phyloP scores from a whole-genome alignment of 2,888 invertebrate genomes.

The Atrina japonica region DNA sequence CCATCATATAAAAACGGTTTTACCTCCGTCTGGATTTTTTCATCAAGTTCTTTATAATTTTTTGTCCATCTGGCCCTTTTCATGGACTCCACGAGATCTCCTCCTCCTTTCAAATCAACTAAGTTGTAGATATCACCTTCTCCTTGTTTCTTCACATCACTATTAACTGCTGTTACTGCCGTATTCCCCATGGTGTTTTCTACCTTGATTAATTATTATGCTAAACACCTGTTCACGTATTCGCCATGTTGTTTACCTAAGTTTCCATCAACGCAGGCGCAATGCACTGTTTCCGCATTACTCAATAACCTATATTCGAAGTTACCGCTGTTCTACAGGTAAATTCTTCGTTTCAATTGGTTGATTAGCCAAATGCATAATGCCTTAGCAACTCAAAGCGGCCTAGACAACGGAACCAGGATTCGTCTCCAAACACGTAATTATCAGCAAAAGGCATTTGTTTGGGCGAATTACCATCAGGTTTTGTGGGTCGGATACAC shows the following conservation, averaged over 20 bases:
- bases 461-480: slow-evolving; percentile 5
- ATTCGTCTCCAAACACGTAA: slow-evolving; percentile 47
- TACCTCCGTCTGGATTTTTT: slow-evolving; percentile 92
- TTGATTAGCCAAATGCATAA: slow-evolving; percentile 32
- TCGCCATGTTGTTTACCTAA: slow-evolving; percentile 42
- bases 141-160: slow-evolving; percentile 97
- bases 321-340: slow-evolving; percentile 25
- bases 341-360: slow-evolving; percentile 38
- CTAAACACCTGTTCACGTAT: not conserved
- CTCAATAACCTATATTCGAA: slow-evolving; percentile 15
- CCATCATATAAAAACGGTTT: slow-evolving; percentile 94
- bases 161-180: slow-evolving; percentile 85
- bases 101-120: slow-evolving; percentile 95
- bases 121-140: slow-evolving; percentile 87
- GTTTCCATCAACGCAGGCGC: slow-evolving; percentile 45
- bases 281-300: slow-evolving; percentile 3
- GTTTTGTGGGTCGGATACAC: slow-evolving; percentile 9
- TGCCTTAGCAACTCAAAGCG: slow-evolving; percentile 66
- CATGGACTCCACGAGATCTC: slow-evolving; percentile 76
- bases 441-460: slow-evolving; percentile 3
- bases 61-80: slow-evolving; percentile 75
- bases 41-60: slow-evolving; percentile 88
- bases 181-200: slow-evolving; percentile 68
- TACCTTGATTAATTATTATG: slow-evolving; percentile 2
- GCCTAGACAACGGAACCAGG: slow-evolving; percentile 55